Conservation (phyloP, 2,888 invertebrate species). For the Phortica magna region DNA sequence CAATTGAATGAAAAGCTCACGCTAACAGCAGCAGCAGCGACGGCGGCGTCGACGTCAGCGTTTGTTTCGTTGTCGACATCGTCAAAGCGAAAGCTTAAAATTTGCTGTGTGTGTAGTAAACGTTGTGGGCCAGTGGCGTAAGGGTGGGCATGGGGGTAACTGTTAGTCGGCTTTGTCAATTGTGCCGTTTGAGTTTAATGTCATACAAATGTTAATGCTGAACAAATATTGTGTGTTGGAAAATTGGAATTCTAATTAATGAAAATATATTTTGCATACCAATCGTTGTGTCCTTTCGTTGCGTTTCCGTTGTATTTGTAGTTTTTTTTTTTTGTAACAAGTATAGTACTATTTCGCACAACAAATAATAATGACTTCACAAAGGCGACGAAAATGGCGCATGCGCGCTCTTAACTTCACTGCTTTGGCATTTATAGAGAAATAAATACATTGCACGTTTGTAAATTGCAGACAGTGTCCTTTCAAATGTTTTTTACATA, state of each 20-base stretch:
- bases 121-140: not conserved
- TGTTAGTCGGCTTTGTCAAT: not conserved
- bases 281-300: not conserved
- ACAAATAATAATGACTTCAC: slow-evolving; percentile 3
- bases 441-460: not conserved
- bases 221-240: too few species aligned
- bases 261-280: not conserved
- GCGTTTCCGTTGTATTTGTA: not conserved
- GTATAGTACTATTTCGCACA: slow-evolving; percentile 12
- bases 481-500: not conserved
- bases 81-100: too few species aligned
- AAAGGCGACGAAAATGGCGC: slow-evolving; percentile 20
- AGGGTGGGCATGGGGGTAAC: not conserved
- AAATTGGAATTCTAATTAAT: too few species aligned
- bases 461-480: not conserved
- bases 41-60: not conserved
- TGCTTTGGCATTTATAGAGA: slow-evolving; percentile 22
- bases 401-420: slow-evolving; percentile 6
- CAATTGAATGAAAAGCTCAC: slow-evolving; percentile 27
- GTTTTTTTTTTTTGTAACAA: not conserved
- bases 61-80: not conserved
- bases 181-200: not conserved
- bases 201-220: too few species aligned
- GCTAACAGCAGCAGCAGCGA: not conserved
- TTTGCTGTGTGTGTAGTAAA: too few species aligned